A percentile compares a stretch with the other conserved stretches of the same genome.
Conservation (phyloP, 2,888 invertebrate genomes). For the Thera obeliscata region DNA sequence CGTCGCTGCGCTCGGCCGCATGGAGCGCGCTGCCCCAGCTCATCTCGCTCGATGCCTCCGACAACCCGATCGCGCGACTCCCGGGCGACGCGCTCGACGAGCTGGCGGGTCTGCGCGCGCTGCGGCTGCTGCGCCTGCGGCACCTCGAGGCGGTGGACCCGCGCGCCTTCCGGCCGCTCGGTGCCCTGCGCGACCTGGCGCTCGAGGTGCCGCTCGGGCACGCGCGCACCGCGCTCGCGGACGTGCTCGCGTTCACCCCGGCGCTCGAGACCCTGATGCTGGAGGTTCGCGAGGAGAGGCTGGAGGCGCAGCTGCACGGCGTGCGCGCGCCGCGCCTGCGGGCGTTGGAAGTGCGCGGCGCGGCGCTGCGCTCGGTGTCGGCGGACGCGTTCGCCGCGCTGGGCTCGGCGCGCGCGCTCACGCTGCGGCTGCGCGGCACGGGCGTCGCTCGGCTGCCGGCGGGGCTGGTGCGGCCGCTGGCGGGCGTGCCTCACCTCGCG, state of each 20-base stretch:
- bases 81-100: slow-evolving; percentile 86
- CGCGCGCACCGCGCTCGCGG: slow-evolving; percentile 66
- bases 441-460: slow-evolving; percentile 89
- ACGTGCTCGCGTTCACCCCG: slow-evolving; percentile 48
- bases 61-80: slow-evolving; percentile 90
- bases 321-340: slow-evolving; percentile 89
- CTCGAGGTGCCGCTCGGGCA: slow-evolving; percentile 86
- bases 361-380: slow-evolving; percentile 86
- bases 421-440: slow-evolving; percentile 88
- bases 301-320: slow-evolving; percentile 89
- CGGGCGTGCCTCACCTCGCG: slow-evolving; percentile 89
- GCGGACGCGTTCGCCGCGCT: slow-evolving; percentile 88
- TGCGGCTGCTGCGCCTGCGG: slow-evolving; percentile 88
- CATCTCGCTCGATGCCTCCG: slow-evolving; percentile 89
- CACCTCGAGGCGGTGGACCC: slow-evolving; percentile 88
- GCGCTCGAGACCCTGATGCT: slow-evolving; percentile 68
- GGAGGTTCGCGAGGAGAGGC: slow-evolving; percentile 84
- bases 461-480: slow-evolving; percentile 88
- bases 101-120: slow-evolving; percentile 86
- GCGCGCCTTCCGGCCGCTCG: slow-evolving; percentile 86
- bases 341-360: slow-evolving; percentile 90
- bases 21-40: slow-evolving; percentile 87
- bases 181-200: slow-evolving; percentile 86
- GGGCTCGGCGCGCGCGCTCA: slow-evolving; percentile 87
- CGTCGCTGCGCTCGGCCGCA: slow-evolving; percentile 87